Percentiles rank a stretch among this genome's conserved stretches.
phyloP scores from a whole-genome alignment of 2,888 invertebrate genomes.

The Agrotis puta region DNA sequence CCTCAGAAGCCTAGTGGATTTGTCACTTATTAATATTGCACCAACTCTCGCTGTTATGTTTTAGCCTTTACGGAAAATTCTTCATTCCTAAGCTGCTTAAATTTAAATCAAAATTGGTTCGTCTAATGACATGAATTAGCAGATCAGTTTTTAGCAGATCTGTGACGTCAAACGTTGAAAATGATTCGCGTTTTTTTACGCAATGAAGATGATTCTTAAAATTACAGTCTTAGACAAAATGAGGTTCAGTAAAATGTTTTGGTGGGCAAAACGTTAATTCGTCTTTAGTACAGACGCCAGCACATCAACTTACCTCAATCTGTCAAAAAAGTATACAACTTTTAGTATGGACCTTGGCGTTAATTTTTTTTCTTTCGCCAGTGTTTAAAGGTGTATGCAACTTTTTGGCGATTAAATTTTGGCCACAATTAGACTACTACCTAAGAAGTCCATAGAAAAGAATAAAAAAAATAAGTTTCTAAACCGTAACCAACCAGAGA shows the following conservation, averaged over 20 bases:
- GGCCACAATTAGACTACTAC: no score
- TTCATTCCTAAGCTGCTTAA: neutral
- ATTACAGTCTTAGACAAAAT: conserved; percentile 26
- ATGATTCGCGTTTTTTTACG: conserved; percentile 55
- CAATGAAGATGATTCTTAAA: conserved; percentile 21
- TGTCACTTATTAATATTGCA: neutral
- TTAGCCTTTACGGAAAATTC: conserved; percentile 1
- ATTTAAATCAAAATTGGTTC: conserved; percentile 27
- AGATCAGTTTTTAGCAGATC: conserved; percentile 32
- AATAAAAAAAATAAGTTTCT: no score
- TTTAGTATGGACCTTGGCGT: no score
- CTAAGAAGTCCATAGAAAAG: no score
- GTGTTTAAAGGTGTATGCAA: no score
- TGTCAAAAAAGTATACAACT: no score
- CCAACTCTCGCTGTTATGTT: neutral
- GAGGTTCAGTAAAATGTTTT: conserved; percentile 4
- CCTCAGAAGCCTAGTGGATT: no score
- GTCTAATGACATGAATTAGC: conserved; percentile 29
- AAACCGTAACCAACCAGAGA: no score
- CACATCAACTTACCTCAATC: no score
- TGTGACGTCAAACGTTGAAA: conserved; percentile 38
- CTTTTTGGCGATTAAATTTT: no score
- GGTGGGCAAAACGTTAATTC: neutral
- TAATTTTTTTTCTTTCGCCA: no score
- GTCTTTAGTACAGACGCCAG: no score